These are phyloP conservation scores for Callionymus lyra DNA, from an alignment of 2,113 vertebrate genomes.

Conservation along the genomic window DNA sequence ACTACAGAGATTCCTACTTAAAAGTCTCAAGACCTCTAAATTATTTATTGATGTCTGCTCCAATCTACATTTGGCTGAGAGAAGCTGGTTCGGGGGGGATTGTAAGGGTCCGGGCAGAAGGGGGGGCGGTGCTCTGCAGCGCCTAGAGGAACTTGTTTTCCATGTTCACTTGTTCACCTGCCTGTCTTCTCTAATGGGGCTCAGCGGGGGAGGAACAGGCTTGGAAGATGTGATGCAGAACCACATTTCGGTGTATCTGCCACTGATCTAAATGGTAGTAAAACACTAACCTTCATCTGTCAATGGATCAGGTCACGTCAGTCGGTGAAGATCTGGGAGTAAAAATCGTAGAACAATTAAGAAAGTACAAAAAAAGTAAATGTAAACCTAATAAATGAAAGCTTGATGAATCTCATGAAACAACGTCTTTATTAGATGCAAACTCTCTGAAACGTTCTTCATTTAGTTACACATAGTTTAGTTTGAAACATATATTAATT, in stretches of 20 bases:
- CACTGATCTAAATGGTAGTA: neutral
- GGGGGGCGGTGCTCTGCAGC: conserved; percentile 38
- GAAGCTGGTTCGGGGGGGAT: conserved; percentile 35
- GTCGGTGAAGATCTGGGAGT: too few species aligned
- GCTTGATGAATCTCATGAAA: too few species aligned
- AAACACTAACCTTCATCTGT: too few species aligned
- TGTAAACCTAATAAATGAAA: too few species aligned
- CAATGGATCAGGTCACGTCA: too few species aligned
- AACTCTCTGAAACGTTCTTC: too few species aligned
- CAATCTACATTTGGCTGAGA: conserved; percentile 76
- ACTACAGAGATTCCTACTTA: conserved; percentile 87
- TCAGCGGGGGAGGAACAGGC: conserved; percentile 61
- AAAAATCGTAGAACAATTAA: too few species aligned
- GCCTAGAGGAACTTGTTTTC: conserved; percentile 83
- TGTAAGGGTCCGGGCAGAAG: conserved; percentile 1
- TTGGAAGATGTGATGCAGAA: conserved; percentile 35
- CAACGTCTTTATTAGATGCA: too few species aligned
- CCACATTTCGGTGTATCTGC: conserved; percentile 20
- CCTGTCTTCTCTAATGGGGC: conserved; percentile 67
- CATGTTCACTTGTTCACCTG: conserved; percentile 75
- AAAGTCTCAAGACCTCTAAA: conserved; percentile 84
- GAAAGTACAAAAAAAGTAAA: too few species aligned
- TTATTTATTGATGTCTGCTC: conserved; percentile 97
- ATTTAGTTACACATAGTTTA: too few species aligned
- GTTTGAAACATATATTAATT: too few species aligned